Evolutionary conservation across 1,140 invertebrate species (phyloP), one percentile per base, ranked within the genome.

Genomic region (Chrysopa pallens): DNA sequence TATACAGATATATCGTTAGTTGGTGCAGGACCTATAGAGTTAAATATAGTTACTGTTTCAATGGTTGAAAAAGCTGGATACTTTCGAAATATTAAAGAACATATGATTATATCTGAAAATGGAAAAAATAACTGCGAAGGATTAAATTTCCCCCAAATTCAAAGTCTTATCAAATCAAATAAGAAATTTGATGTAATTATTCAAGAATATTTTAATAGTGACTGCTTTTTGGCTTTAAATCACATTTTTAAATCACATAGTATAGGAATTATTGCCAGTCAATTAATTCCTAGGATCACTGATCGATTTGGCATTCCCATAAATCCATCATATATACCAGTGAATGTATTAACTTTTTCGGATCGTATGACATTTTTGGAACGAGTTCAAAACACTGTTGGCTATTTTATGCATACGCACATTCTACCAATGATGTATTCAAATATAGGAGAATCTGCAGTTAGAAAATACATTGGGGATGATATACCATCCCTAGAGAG

Each of bases 161-260:
- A 67, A 27, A 49, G 67, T 33, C 53, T 78, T 33, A 49, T 74
- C 15, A 59, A 59, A 29, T 55, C 52, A 39, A 56, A 53, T 39
- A 46, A 66, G 14, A 68, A 68, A 40, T 81, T 69, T 45, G 80
- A 84, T 54, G 48, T 84, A 1, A 64, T 80, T 13, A 51, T 84
- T 0, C 60, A 69, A 2, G 78, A 83, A 57, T 64, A 68, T 39
- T 83, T 83, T 51, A 79, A 79, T 39, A 72, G 66, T 33, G 74
- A 83, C 46, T 83, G 79, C 52, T 72, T 73, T 48, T 54, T 78
- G 38, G 71, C 67, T 6, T 57, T 82, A 8, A 67, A 67, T 28
- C 61, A 76, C 42, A 68, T 73, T 48, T 65, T 77, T 15, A 59
- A 72, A 42, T 69, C 69, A 4, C 79, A 78, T 0, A 64, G 74